Evolutionary conservation across 2,797 vertebrate species (phyloP).

Genomic region (Kryptopterus vitreolus): DNA sequence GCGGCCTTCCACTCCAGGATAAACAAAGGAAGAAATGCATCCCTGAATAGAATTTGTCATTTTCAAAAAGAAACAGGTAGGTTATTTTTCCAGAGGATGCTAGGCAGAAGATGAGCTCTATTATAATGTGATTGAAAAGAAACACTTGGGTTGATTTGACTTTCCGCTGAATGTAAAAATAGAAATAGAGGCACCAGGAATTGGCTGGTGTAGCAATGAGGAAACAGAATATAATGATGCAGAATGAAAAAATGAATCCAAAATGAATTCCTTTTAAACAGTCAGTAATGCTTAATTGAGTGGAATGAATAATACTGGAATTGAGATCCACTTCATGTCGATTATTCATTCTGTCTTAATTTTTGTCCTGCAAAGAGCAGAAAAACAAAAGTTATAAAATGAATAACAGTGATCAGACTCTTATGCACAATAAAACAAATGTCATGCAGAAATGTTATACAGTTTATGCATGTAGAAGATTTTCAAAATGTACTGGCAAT

Average conservation of each 20-base stretch:
- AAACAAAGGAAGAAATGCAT: too few relatives aligned
- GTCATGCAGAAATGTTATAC: too few relatives aligned
- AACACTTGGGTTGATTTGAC: neutral
- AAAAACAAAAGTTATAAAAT: too few relatives aligned
- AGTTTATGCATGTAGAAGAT: too few relatives aligned
- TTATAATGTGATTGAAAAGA: neutral
- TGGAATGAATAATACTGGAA: neutral
- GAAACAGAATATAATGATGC: neutral
- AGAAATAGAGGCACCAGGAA: neutral
- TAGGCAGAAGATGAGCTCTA: neutral
- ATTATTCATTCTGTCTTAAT: neutral
- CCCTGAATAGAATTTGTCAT: rapidly evolving
- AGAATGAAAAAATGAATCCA: neutral
- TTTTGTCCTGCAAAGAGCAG: neutral
- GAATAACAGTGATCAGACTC: too few relatives aligned
- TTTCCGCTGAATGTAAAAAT: neutral
- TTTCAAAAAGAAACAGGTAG: neutral
- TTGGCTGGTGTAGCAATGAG: neutral
- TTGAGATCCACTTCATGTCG: neutral
- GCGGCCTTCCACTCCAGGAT: too few relatives aligned
- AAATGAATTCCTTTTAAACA: neutral
- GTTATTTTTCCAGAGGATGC: neutral
- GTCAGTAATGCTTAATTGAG: neutral
- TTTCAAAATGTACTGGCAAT: too few relatives aligned
- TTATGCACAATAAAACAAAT: too few relatives aligned